These are phyloP conservation scores for Nephotettix cincticeps DNA, from an alignment of 1,140 invertebrate genomes.

Conservation along the genomic window DNA sequence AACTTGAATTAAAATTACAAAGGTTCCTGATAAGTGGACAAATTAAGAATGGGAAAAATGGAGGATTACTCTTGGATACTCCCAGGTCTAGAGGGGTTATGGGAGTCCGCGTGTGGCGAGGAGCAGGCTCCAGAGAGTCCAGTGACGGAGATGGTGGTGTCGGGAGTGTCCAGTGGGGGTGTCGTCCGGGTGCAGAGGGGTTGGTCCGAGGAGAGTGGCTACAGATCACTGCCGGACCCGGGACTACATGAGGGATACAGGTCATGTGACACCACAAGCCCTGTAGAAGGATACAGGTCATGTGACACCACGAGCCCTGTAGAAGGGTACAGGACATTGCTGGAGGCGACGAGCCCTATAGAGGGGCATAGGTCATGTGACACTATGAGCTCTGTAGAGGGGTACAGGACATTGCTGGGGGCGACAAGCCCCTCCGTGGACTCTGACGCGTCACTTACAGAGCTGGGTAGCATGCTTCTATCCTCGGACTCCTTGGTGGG, in stretches of 20 bases:
- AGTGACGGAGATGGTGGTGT: constrained; percentile 14
- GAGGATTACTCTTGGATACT: neutral
- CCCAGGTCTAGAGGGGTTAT: neutral
- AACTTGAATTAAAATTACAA: no score
- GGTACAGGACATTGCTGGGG: no score
- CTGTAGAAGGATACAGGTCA: neutral
- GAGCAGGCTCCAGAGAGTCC: neutral
- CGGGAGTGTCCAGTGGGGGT: constrained; percentile 10
- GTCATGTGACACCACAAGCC: no score
- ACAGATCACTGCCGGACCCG: neutral
- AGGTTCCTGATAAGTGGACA: no score
- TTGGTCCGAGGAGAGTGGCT: constrained; percentile 30
- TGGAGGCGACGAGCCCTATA: neutral
- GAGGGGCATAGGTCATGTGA: no score
- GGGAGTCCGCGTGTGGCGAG: neutral
- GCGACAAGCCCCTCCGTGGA: neutral
- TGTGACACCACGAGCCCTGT: no score
- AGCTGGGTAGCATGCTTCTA: neutral
- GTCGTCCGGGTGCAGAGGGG: constrained; percentile 27
- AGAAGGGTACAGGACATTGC: no score
- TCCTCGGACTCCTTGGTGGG: neutral
- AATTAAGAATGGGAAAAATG: neutral
- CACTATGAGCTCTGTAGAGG: no score
- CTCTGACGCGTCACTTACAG: neutral
- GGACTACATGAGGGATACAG: no score